Evolutionary conservation across 2,888 invertebrate species (phyloP), one percentile per base, ranked within the genome.

Genomic region (Drosophila anomalata): DNA sequence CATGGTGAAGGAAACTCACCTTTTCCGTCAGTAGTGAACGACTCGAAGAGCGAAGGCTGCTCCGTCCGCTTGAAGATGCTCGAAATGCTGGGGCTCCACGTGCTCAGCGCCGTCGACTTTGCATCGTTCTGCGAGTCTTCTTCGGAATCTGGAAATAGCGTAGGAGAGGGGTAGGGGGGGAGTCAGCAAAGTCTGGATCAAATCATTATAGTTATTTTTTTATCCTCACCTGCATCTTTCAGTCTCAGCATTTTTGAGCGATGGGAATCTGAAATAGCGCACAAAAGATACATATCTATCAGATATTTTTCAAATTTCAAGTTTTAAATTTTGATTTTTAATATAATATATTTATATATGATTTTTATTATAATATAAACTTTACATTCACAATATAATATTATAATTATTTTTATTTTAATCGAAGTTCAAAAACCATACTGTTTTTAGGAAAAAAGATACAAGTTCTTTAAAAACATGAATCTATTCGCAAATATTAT

Each of bases 1-100:
- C 46, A 14, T 29, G 29, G 29, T 8, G 29, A 8, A 9, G 29
- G 29, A 56, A 61, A 66, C 93, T 93, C 93, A 96, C 96, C 96
- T 94, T 96, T 95, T 89, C 96, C 96, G 91, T 96, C 96, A 90
- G 96, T 96, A 91, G 96, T 95, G 88, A 96, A 94, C 78, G 96
- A 96, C 87, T 95, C 95, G 79, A 89, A 59, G 41, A 59, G 65
- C 76, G 79, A 66, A 82, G 81, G 79, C 65, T 87, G 75, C 67
- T 76, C 77, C 22, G 63, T 61, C 52, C 68, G 66, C 57, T 81
- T 86, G 68, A 58, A 60, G 75, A 67, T 77, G 76, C 77, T 88
- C 67, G 80, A 79, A 77, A 77, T 79, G 73, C 78, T 73, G 81
- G 76, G 71, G 59, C 60, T 74, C 83, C 83, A 80, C 51, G 69